These are phyloP conservation scores for Palloptera scutellata DNA, from an alignment of 2,888 invertebrate genomes.

Conservation along the genomic window DNA sequence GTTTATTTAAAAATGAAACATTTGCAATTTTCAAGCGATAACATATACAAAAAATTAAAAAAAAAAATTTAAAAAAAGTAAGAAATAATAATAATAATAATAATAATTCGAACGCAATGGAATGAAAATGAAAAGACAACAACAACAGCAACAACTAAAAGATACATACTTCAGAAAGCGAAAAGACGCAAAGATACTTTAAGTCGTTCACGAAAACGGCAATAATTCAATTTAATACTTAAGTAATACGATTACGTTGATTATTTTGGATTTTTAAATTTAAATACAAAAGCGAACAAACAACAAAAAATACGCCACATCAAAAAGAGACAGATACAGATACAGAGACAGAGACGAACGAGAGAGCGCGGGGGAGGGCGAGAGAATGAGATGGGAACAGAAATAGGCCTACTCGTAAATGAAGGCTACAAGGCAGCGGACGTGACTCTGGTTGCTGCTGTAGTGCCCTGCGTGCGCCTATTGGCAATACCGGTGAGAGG, in stretches of 20 bases:
- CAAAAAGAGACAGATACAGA: neutral
- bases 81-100: no score
- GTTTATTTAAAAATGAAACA: neutral
- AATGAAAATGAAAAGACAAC: neutral
- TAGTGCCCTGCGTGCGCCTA: neutral
- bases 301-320: slow-evolving; percentile 3
- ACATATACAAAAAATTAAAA: slow-evolving; percentile 8
- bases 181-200: slow-evolving; percentile 13
- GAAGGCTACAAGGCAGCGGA: neutral
- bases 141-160: neutral
- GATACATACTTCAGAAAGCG: slow-evolving; percentile 8
- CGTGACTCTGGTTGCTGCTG: neutral
- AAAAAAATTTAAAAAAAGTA: no score
- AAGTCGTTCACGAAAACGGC: slow-evolving; percentile 19
- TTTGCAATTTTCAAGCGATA: slow-evolving; percentile 17
- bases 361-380: neutral
- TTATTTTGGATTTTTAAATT: slow-evolving; percentile 34
- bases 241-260: slow-evolving; percentile 40
- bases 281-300: slow-evolving; percentile 11
- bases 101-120: neutral
- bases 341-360: slow-evolving; percentile 1
- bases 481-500: neutral
- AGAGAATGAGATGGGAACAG: neutral
- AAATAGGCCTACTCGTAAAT: neutral
- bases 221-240: slow-evolving; percentile 38